Conservation (phyloP, 2,797 vertebrate genomes). For the Taenioides sp. region DNA sequence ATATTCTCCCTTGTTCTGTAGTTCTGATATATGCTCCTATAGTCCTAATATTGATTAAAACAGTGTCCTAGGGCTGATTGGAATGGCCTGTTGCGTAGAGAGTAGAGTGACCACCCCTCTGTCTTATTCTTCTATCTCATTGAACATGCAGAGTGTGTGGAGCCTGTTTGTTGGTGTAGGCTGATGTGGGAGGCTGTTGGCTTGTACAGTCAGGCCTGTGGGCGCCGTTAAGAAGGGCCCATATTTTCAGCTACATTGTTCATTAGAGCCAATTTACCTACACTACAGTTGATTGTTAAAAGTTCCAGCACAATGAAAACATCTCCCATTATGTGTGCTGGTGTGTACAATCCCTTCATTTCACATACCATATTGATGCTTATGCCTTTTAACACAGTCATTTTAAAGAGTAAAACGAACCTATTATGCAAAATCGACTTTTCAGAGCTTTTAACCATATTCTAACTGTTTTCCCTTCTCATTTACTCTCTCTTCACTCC, state of each 20-base stretch:
- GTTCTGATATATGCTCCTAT: neutral
- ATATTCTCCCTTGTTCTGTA: neutral
- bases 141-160: neutral
- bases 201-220: constrained; percentile 66
- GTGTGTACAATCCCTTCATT: too few species aligned
- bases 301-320: too few species aligned
- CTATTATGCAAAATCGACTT: too few species aligned
- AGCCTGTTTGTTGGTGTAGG: constrained; percentile 7
- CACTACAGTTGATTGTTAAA: neutral
- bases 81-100: neutral
- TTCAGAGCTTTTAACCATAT: too few species aligned
- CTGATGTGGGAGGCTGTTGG: constrained; percentile 39
- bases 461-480: too few species aligned
- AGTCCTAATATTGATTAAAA: neutral
- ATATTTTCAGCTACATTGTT: neutral
- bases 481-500: too few species aligned
- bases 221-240: constrained; percentile 35
- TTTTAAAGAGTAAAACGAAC: too few species aligned
- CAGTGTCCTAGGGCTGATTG: neutral
- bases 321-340: too few species aligned
- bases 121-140: constrained; percentile 10
- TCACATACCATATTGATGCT: too few species aligned
- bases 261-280: neutral
- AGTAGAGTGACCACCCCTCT: neutral
- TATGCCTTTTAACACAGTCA: too few species aligned